Base-by-base conservation (phyloP, 2,888 invertebrate genomes). In the Calameuta pallipes region DNA sequence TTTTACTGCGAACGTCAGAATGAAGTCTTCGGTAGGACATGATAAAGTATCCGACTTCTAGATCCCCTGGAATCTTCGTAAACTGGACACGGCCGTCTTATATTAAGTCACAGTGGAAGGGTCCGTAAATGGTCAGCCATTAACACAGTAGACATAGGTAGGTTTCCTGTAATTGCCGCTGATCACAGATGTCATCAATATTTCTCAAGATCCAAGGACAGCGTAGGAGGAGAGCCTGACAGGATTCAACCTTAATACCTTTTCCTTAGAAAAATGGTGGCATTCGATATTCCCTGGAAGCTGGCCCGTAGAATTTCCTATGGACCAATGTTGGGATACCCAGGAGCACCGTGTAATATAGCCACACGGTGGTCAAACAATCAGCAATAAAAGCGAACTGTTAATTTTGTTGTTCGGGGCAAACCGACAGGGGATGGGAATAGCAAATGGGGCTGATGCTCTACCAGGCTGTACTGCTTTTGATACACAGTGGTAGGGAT, bases 111-210 rank as follows among this genome's bases (percentile, higher is more conserved):
- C 71, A 31, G 71, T 36, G 35, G 34, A 23, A 74, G 79, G 79
- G 76, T 69, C 76, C 69, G 74, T 76, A 79, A 79, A 79, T 76
- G 79, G 79, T 76, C 69, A 41, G 69, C 79, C 76, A 79, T 79
- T 79, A 79, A 79, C 79, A 70, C 73, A 36, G 70, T 69, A 76
- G 73, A 68, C 71, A 56, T 73, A 69, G 76, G 76, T 73, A 76
- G 69, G 69, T 69, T 79, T 76, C 76, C 79, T 73, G 79, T 79
- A 79, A 79, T 79, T 79, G 79, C 76, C 35, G 35, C 69, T 74
- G 76, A 79, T 79, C 79, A 79, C 76, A 79, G 69, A 69, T 34
- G 37, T 37, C 74, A 74, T 74, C 74, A 34, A 71, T 71, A 71
- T 71, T 71, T 31, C 71, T 71, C 23, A 71, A 71, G 31, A 56